Conservation (phyloP, 2,113 vertebrate species). For the Tyrannus savana region DNA sequence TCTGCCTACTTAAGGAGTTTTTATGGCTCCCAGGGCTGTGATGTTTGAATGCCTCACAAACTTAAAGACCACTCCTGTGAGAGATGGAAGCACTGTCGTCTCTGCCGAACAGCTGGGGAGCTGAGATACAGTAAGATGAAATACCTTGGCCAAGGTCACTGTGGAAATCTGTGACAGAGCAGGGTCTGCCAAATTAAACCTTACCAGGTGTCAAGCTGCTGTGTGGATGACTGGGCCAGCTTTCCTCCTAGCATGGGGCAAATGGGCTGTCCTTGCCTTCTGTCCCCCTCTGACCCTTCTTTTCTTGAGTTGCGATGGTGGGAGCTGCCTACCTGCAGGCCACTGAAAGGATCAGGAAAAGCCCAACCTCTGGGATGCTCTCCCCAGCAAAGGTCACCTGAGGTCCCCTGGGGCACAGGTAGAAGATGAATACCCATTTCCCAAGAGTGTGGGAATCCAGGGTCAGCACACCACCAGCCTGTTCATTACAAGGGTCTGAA, state of each 20-base stretch:
- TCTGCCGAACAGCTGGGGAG: conserved; percentile 46
- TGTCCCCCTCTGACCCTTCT: background rate
- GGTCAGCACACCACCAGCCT: background rate
- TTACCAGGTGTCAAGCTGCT: conserved; percentile 11
- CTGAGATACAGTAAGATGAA: conserved; percentile 21
- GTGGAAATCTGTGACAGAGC: conserved; percentile 2
- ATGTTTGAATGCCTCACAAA: conserved; percentile 59
- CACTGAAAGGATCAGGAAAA: background rate
- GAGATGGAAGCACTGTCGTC: background rate
- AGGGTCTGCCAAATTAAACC: background rate
- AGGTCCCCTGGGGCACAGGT: accelerated
- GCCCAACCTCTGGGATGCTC: background rate
- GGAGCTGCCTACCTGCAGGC: background rate
- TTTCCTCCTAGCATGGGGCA: background rate
- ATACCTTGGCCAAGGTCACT: conserved; percentile 45
- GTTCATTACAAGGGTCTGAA: background rate
- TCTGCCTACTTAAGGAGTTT: conserved; percentile 39
- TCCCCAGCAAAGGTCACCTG: background rate
- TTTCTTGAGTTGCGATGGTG: accelerated
- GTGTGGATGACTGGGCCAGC: background rate
- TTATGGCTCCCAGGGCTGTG: conserved; percentile 37
- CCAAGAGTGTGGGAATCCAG: background rate
- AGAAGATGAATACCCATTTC: background rate
- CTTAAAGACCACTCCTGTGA: conserved; percentile 46
- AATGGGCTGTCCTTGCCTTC: background rate